phyloP scores from a whole-genome alignment of 2,797 vertebrate species.

The Rhabdophis nuchalis region DNA sequence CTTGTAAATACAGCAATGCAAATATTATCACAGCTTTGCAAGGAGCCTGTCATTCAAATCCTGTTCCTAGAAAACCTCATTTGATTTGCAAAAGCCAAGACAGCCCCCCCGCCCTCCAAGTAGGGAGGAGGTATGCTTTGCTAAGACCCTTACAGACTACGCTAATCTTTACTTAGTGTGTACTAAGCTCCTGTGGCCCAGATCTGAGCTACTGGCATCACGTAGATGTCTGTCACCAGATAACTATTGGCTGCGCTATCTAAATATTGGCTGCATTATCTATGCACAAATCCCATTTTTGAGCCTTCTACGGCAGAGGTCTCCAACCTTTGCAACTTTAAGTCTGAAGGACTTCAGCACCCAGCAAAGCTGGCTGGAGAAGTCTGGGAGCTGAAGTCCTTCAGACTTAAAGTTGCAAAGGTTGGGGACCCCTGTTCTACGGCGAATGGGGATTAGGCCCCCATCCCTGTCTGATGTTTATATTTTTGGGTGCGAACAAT shows the following conservation, averaged over 20 bases:
- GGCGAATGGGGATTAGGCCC: background rate
- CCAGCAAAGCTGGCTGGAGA: no score
- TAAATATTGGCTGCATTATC: background rate
- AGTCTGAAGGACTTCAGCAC: no score
- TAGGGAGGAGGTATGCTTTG: background rate
- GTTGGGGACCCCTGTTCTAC: no score
- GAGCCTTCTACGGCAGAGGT: background rate
- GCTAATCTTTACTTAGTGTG: background rate
- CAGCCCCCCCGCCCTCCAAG: rapidly evolving
- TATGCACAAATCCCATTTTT: background rate
- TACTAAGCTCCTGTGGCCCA: background rate
- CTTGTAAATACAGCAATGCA: background rate
- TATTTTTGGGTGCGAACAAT: background rate
- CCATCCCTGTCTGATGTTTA: background rate
- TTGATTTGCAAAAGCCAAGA: background rate
- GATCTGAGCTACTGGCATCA: background rate
- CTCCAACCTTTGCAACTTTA: no score
- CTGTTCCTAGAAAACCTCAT: background rate
- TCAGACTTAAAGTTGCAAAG: no score
- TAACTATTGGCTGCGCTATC: background rate
- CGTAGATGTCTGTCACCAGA: background rate
- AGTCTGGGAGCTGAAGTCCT: no score
- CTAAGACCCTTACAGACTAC: background rate
- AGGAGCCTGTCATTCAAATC: background rate
- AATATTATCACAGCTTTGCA: background rate